Evolutionary conservation across 2,888 invertebrate species (phyloP), one percentile per base, ranked within the genome.

Genomic region (Hirtodrosophila histrioides): DNA sequence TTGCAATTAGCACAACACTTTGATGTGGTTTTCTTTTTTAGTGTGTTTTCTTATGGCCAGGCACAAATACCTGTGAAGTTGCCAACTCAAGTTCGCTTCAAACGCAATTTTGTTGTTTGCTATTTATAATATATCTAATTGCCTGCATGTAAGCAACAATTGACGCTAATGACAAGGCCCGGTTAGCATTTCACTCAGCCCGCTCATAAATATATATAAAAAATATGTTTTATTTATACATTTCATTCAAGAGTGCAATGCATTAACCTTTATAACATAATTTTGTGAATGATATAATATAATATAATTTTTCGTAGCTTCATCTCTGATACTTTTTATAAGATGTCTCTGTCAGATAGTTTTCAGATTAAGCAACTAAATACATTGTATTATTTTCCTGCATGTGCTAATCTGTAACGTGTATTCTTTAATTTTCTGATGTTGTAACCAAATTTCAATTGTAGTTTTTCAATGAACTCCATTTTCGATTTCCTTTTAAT

Each of bases 111-210:
- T n/a, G 45, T 11, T n/a, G 6, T 7, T n/a, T 3, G 27, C 46
- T 63, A 54, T 69, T 70, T 70, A 55, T 71, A 75, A 57, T 48
- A 39, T 64, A 36, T 51, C 27, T 57, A 57, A 54, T 37, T 49
- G 41, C 49, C 12, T 55, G 54, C 35, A 50, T 50, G 35, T 27
- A 41, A 10, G 46, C 40, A 29, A 50, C 6, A 50, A 41, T 27
- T 57, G 35, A 37, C 53, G 43, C 23, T 43, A 33, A 36, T 48
- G 54, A n/a, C 43, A 24, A 35, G 12, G 10, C 27, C 37, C 27
- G 31, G 31, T 8, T 8, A 31, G 27, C 27, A 27, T 31, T 17
- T 17, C 1, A 17, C 17, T 17, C 12, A 29, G 62, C 50, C 41
- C 37, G 50, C 41, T 7, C 8, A 24, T 9, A 7, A n/a, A 12